Evolutionary conservation across 2,888 invertebrate species (phyloP), one percentile per base, ranked within the genome.

Genomic region (Syrista parreyssii): DNA sequence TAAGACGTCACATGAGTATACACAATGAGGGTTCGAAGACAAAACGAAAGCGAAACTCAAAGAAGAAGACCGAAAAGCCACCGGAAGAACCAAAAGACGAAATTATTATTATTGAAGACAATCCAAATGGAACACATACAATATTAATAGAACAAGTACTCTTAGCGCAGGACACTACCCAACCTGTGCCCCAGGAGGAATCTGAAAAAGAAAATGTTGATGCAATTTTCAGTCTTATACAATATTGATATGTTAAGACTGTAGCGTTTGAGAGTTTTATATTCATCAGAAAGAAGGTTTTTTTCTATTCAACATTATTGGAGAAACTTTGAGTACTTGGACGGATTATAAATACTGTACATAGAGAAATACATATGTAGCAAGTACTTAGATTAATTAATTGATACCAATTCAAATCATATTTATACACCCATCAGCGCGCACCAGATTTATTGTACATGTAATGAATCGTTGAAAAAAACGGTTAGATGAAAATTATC

Each of bases 181-280:
- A 86, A 36, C 85, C 88, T 71, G 84, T 87, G n/a, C 80, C 83
- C 1, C 87, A 85, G 75, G 86, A 86, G 68, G 89, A 90, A 73
- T 86, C 89, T 4, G 90, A 89, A 40, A 91, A 90, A 68, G 90
- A 91, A 81, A 91, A 91, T 78, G 88, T 88, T 4, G 87, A 91
- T 74, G 88, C 89, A 4, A 80, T 91, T n/a, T 87, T 91, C 40
- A 86, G 87, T 81, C 82, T 90, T 12, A 89, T 91, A 76, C 86
- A 88, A 73, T 90, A 88, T 73, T 85, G 84, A 74, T 89, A 82
- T 6, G 55, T 15, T 23, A 55, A 55, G 15, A 55, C 15, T 55
- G 55, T 55, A 23, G 23, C 23, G 55, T 6, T 55, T 55, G 55
- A 55, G 55, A 55, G 9, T 55, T 55, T 55, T 23, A 55, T 55